Base-by-base conservation (phyloP, 2,888 invertebrate genomes). In the Melanchra persicariae region DNA sequence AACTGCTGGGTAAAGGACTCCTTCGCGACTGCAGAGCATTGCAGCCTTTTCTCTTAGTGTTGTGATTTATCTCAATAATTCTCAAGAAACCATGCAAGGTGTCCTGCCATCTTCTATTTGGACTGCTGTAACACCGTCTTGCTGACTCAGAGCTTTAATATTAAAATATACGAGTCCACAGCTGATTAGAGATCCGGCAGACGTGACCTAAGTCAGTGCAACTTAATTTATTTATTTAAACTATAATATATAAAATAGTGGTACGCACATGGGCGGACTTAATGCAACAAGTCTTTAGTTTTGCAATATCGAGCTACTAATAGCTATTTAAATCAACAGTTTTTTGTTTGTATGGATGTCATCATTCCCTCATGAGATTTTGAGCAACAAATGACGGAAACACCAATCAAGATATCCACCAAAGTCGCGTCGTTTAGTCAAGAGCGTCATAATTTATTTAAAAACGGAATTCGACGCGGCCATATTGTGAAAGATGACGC, bases 401-500 rank as follows among this genome's bases (percentile, higher is more conserved):
- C 4, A 22, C 10, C 19, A 34, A 30, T 26, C 8, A 45, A 37
- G 19, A 40, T 6, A 26, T 22, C 2, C 12, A 57, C 57, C 57
- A 43, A 22, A 22, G 37, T 22, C 37, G 37, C 37, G 12, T 49
- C 15, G 15, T 77, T 34, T 49, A 2, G 6, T 34, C 8, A 26
- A 24, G 24, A 68, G 8, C 47, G 24, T 55, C 77, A 54, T 5
- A 52, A 43, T 40, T 40, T 81, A 77, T 77, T 81, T 52, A 69
- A 81, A 78, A 54, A 70, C n/a, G 9, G 72, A 82, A 71, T 57
- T 26, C 60, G 7, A 24, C 49, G 15, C 58, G 24, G 57, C 71
- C 72, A 62, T 62, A 58, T 61, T 81, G 61, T 58, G 43, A 37
- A 62, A 74, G 5, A 37, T 78, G 82, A 81, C 72, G 72, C 78